Base-by-base conservation (phyloP, 53 echinoderm and acorn worm species). In the Henricia sp. region DNA sequence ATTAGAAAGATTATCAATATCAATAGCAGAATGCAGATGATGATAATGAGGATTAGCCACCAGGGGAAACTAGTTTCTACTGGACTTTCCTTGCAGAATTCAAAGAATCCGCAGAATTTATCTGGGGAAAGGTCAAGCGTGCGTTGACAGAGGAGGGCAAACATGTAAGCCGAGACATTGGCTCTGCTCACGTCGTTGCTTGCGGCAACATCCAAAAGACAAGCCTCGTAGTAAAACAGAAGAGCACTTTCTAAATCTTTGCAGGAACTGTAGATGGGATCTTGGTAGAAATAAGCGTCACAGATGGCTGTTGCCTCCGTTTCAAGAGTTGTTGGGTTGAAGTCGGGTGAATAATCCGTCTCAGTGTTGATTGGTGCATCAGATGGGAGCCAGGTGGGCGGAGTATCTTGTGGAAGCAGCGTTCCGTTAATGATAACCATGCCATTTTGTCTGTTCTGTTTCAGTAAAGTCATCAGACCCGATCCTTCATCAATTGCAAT, bases 91-190 rank as follows among this genome's bases (percentile, higher is more conserved):
- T 53, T 82, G 70, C 91, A 91, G 76, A 72, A 91, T 33, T 82
- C 86, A 73, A 69, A 91, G 67, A 83, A 91, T 6, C 74, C 93
- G 84, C 93, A 93, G 38, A 93, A 90, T 9, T 77, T 58, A 12
- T 71, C 75, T 20, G 70, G 80, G 11, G 87, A 80, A 34, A 93
- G 55, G 42, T 84, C 48, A 21, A 90, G 80, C 13, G 88, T 80
- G 17, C 52, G 74, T 52, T 93, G 90, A 36, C 93, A 93, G 52
- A 90, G 71, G 42, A 93, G 57, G 33, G 93, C 87, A 87, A 93
- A 93, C 93, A 93, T 90, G 63, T 90, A 37, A 0, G 89, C 90
- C n/a, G 93, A 93, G 1, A 84, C 69, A 76, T 93, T 90, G 54
- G 83, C 90, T 38, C 87, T 68, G 52, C 52, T 50, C 26, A 83